Evolutionary conservation across 2,888 invertebrate species (phyloP), one percentile per base, ranked within the genome.

Genomic region (Neocrepidodera transversa): DNA sequence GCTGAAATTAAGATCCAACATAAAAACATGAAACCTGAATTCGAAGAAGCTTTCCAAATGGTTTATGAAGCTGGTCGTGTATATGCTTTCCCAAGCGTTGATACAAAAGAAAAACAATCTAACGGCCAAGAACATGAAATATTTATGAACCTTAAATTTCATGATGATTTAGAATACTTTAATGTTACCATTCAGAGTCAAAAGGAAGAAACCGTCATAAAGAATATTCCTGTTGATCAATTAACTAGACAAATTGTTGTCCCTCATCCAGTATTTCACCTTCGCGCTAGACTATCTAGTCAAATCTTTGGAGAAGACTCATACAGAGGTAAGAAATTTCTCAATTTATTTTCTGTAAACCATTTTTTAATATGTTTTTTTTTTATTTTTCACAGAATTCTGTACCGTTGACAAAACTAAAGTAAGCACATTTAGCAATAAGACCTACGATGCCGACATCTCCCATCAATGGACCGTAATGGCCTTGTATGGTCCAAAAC

Each of bases 371-470:
- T 23, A 18, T 2, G n/a, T 18, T 42, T 17, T 30, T 16, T 67
- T 64, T 68, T n/a, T n/a, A n/a, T n/a, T 68, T 40, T 63, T 78
- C 77, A 58, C 77, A 88, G 88, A 84, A 42, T 81, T 79, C 68
- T 91, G 90, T 72, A 80, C 84, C 3, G 75, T 90, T 36, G 89
- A 89, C 65, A 78, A 82, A 30, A 81, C 77, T 49, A 78, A 77
- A 53, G 81, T 85, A 45, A 82, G 79, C 65, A 89, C 90, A 1
- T 90, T 90, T 78, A 88, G 90, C 78, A 84, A 85, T 73, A 83
- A 82, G 42, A 80, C 82, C 23, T 88, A 85, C 74, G 80, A 84
- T 6, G 80, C 86, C 66, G 75, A 81, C 18, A 14, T 67, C 82
- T 50, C 65, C 72, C 77, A 81, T 70, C 68, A 79, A 40, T 89